Percentiles rank a stretch among this genome's conserved stretches.
Conservation (phyloP, 1,140 invertebrate species). For the Anoplolepis gracilipes region DNA sequence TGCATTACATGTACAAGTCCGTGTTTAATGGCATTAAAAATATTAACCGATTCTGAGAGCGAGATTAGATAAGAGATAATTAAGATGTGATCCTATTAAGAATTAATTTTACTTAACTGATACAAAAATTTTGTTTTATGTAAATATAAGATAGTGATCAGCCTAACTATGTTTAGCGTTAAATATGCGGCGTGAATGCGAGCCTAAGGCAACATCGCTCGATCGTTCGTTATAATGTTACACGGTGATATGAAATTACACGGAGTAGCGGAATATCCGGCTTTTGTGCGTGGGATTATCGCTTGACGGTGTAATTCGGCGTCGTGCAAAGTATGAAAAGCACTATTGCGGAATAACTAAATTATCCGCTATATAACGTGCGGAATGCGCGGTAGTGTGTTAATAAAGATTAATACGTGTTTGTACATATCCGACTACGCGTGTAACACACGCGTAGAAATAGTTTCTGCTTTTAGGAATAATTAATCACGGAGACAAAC, state of each 20-base stretch:
- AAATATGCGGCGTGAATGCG: slow-evolving; percentile 59
- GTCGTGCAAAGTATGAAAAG: slow-evolving; percentile 59
- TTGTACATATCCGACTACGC: slow-evolving; percentile 40
- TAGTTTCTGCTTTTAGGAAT: slow-evolving; percentile 60
- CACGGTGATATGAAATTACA: slow-evolving; percentile 52
- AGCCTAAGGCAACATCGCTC: slow-evolving; percentile 55
- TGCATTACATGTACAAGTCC: neutral
- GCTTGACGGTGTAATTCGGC: slow-evolving; percentile 55
- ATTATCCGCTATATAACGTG: slow-evolving; percentile 53
- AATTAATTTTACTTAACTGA: neutral
- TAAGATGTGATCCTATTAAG: no score
- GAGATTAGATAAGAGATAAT: no score
- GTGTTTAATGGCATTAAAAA: neutral
- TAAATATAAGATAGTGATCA: neutral
- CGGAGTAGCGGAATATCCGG: slow-evolving; percentile 52
- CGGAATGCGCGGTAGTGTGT: slow-evolving; percentile 59
- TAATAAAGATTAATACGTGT: slow-evolving; percentile 61
- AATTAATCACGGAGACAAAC: slow-evolving; percentile 52
- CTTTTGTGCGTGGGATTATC: slow-evolving; percentile 55
- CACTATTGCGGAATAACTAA: slow-evolving; percentile 62
- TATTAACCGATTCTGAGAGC: no score
- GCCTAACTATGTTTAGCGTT: neutral
- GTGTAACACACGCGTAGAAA: slow-evolving; percentile 41
- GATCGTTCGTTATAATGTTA: slow-evolving; percentile 49
- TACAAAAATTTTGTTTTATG: neutral